phyloP scores from a whole-genome alignment of 2,797 vertebrate genomes.

The Dendrocincla tyrannina region DNA sequence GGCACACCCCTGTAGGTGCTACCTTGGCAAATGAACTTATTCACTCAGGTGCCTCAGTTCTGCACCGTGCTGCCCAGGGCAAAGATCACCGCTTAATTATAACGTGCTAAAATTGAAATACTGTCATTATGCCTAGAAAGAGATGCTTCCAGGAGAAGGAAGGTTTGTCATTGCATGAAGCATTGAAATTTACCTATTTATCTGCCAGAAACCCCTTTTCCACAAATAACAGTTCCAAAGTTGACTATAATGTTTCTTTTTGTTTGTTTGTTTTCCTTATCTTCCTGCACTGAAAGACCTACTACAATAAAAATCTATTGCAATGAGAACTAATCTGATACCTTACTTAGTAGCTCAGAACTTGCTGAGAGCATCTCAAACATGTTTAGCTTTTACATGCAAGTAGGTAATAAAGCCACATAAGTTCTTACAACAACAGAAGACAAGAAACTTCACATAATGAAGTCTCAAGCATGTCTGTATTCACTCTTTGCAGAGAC shows the following conservation, averaged over 20 bases:
- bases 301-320: not conserved
- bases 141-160: not conserved
- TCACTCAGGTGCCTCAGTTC: not conserved
- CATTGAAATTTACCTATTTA: not conserved
- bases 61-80: not conserved
- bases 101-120: not conserved
- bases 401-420: not conserved
- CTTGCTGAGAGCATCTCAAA: not conserved
- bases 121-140: not conserved
- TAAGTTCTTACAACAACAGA: not conserved
- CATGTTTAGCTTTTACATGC: not conserved
- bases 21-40: not conserved
- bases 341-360: not conserved
- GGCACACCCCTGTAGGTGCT: not conserved
- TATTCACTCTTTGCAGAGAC: not conserved
- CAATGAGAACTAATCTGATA: not conserved
- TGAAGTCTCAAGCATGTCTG: rapidly evolving
- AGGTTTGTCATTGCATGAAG: not conserved
- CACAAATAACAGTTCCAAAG: not conserved
- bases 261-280: not conserved
- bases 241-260: not conserved
- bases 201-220: not conserved
- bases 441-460: not conserved
- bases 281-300: not conserved
- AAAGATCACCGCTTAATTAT: not conserved